phyloP scores from a whole-genome alignment of 2,113 vertebrate genomes.

The Silurus glanis region DNA sequence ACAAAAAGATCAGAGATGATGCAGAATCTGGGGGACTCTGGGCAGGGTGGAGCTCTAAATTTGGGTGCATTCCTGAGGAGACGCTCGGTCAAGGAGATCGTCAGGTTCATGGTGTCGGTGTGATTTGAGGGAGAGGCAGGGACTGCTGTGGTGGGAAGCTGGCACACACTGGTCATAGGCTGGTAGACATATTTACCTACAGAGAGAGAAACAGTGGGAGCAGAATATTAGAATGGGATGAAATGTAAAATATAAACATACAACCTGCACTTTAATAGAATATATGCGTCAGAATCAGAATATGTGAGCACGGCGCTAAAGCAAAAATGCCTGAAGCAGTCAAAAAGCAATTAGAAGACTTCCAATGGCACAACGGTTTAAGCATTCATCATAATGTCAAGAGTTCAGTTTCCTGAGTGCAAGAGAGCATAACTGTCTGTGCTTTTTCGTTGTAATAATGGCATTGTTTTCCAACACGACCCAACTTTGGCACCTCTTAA shows the following conservation, averaged over 20 bases:
- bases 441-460: neutral
- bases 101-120: conserved; percentile 79
- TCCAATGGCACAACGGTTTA: neutral
- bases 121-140: conserved; percentile 71
- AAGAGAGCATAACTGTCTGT: neutral
- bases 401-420: neutral
- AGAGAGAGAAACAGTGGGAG: conserved; percentile 12
- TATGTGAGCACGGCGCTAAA: neutral
- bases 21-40: conserved; percentile 80
- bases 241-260: neutral
- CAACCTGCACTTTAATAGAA: neutral
- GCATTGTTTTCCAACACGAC: neutral
- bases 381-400: neutral
- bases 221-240: neutral
- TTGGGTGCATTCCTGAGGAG: conserved; percentile 80
- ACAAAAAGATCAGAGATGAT: conserved; percentile 85
- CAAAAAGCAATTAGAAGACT: neutral
- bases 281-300: neutral
- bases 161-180: conserved; percentile 86
- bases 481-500: neutral
- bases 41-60: conserved; percentile 80
- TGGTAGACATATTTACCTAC: conserved; percentile 89
- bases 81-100: conserved; percentile 80
- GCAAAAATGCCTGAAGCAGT: neutral
- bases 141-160: conserved; percentile 84